Conservation (phyloP, 1,140 invertebrate genomes). For the Bombus pascuorum region DNA sequence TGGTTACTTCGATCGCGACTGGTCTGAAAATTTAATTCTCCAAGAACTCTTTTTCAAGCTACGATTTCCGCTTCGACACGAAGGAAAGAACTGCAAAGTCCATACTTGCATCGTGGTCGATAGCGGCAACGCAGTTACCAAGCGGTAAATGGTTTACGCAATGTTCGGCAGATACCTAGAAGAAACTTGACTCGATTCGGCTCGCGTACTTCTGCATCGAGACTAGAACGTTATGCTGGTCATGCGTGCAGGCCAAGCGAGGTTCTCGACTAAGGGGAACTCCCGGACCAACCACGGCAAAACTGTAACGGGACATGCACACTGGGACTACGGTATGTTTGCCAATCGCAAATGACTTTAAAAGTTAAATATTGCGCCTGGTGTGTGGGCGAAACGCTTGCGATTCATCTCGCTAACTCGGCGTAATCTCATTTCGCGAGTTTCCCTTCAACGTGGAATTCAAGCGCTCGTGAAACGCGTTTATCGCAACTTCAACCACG, state of each 20-base stretch:
- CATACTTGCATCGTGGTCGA: neutral
- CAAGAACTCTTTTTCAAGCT: neutral
- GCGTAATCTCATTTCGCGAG: conserved; percentile 22
- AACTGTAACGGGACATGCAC: conserved; percentile 55
- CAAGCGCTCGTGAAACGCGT: conserved; percentile 19
- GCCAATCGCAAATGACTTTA: conserved; percentile 40
- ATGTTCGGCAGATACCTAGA: neutral
- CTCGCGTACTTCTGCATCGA: conserved; percentile 36
- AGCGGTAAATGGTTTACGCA: conserved; percentile 23
- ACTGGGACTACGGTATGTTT: conserved; percentile 15
- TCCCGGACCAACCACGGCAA: conserved; percentile 20
- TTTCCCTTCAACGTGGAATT: conserved; percentile 9
- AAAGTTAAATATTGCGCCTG: conserved; percentile 42
- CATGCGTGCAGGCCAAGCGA: conserved; percentile 44
- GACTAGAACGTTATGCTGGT: conserved; percentile 44
- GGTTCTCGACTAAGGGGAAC: neutral
- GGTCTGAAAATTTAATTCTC: no score
- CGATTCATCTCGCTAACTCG: conserved; percentile 36
- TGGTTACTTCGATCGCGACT: no score
- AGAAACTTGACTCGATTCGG: conserved; percentile 37
- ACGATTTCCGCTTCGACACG: neutral
- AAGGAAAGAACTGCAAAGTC: neutral
- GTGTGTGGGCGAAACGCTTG: neutral
- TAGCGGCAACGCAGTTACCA: no score
- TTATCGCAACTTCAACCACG: neutral